Evolutionary conservation across 37 sponge, comb jelly and placozoan species (phyloP).

Genomic region (Tethya wilhelma): DNA sequence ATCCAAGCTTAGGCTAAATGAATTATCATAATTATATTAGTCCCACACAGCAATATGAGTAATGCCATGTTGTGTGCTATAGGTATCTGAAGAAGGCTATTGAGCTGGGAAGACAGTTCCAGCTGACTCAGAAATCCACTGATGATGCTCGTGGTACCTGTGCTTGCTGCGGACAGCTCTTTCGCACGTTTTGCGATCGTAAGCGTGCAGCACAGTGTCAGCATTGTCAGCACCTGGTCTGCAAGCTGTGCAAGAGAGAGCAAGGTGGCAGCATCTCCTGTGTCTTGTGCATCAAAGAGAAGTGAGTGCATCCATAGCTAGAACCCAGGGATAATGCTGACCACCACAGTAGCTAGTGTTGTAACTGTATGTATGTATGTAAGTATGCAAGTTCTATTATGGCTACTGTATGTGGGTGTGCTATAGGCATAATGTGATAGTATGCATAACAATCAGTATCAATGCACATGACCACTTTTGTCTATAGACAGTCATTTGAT

Average conservation of each 20-base stretch:
- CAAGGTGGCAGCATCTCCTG: constrained; percentile 2
- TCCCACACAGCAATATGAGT: too few species aligned
- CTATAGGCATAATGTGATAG: too few species aligned
- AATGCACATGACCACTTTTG: too few species aligned
- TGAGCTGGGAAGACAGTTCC: neutral
- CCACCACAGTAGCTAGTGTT: too few species aligned
- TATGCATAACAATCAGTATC: too few species aligned
- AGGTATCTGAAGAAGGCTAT: constrained; percentile 4
- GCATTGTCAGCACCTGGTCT: constrained; percentile 14
- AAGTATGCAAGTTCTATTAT: neutral
- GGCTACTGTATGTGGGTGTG: too few species aligned
- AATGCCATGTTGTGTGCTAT: too few species aligned
- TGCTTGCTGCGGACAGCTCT: neutral
- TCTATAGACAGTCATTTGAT: too few species aligned
- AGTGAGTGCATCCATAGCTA: too few species aligned
- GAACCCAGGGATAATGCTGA: too few species aligned
- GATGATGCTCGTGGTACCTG: neutral
- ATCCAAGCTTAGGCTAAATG: too few species aligned
- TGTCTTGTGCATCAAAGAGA: constrained; percentile 19
- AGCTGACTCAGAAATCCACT: neutral
- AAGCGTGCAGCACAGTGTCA: constrained; percentile 8
- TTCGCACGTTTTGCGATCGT: neutral
- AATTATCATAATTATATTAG: too few species aligned
- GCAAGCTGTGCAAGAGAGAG: constrained; percentile 30
- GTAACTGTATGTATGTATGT: neutral